Base-by-base conservation (phyloP, 2,113 vertebrate genomes). In the Natator depressus region DNA sequence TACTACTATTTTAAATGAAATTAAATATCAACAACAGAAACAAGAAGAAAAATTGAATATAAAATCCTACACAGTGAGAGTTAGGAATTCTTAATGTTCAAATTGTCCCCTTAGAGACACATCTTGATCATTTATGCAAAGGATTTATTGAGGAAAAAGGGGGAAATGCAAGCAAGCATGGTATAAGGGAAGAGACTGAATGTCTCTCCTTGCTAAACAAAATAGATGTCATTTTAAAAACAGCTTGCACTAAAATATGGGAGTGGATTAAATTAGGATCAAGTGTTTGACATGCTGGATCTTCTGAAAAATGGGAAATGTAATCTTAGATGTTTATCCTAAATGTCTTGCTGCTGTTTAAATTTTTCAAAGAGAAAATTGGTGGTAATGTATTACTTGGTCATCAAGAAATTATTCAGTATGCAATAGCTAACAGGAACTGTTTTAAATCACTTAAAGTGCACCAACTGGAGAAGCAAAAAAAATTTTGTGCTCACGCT, bases 91-190 rank as follows among this genome's bases (percentile, higher is more conserved):
- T 38, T 82, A n/a, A 5, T 11, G 46, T 79, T 6, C 3, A 91
- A 79, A 42, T 47, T 42, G 89, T 59, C 62, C 89, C 12, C 22
- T 42, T 16, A 88, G 19, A 89, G 31, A 95, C 10, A 87, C 6
- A 38, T 2, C 76, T 27, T 83, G 38, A 13, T 81, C 8, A 85
- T 82, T 50, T 88, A 10, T 4, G 38, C 3, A 62, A n/a, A 89
- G 84, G 5, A 10, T 4, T 42, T 91, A 42, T n/a, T 55, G 51
- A 1, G 6, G 54, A 82, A 88, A 42, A 24, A 38, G 75, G 85
- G 1, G 0, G 29, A 65, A 24, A 22, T 46, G 11, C 47, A 49
- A 2, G 3, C 10, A 47, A 51, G 50, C 5, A 38, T 1, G 4
- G 2, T n/a, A 19, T 27, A 84, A 65, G 16, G 82, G 0, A 10